Base-by-base conservation (phyloP, 2,888 invertebrate species). In the Dasypogon diadema region DNA sequence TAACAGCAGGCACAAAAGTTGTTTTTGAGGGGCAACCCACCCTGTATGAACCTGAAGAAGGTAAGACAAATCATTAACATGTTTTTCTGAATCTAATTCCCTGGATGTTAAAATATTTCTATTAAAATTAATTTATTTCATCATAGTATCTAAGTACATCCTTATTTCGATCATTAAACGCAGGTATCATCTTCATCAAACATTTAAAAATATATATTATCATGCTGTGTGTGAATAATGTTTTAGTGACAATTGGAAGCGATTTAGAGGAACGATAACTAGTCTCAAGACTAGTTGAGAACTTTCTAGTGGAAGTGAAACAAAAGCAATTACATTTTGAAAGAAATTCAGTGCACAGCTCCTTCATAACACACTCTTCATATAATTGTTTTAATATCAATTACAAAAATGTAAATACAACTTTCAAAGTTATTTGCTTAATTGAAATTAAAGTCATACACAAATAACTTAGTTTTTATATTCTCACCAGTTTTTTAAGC, bases 221-320 rank as follows among this genome's bases (percentile, higher is more conserved):
- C 74, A 77, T 78, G 78, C 78, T 78, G 78, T 78, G 78, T 78
- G 78, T 78, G 77, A 77, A 77, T 55, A 73, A 65, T 65, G 65
- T 65, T 22, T 51, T 26, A 55, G 51, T 74, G 74, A 46, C 46
- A 74, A 74, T 70, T 70, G 70, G 70, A 54, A 54, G 70, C 70
- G n/a, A 70, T 51, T 30, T 16, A 5, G 37, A 34, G 24, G 63
- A 26, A 14, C 21, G 26, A 21, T 18, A 37, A 21, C 26, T 42
- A 34, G 48, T 21, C 24, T 26, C 22, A 42, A n/a, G 22, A 26
- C 46, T 46, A 24, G 56, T 56, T 21, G 2, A 6, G 14, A 24
- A 56, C 18, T 21, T 6, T 21, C 12, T 48, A 21, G 14, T 46
- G 65, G 65, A 65, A 42, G 46, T 46, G 65, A 65, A 65, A 65